Base-by-base conservation (phyloP, 2,797 vertebrate genomes). In the Pelochelys cantorii region DNA sequence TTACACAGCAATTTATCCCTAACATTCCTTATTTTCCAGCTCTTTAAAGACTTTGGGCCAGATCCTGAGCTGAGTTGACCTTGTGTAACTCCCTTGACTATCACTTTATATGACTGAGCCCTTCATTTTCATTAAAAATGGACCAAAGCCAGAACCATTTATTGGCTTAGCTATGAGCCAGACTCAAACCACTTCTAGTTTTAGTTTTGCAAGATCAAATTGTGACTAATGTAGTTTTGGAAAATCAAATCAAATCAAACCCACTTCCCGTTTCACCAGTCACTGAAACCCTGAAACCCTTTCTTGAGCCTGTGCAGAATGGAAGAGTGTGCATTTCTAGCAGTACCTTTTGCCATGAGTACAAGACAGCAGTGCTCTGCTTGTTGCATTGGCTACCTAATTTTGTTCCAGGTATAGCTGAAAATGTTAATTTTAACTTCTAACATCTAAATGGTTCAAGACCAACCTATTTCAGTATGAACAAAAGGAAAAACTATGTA, bases 221-320 rank as follows among this genome's bases (percentile, higher is more conserved):
- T 5, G 86, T 87, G 84, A 5, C 0, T 85, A 60, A 60, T 90
- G 81, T 59, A 25, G 14, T 54, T 1, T 83, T 83, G 90, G 23
- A 78, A 31, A 31, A 3, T 31, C 87, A 60, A 52, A 3, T 31
- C 87, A 60, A 52, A 5, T 34, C 7, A 71, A 59, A 18, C 1
- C 2, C 1, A 2, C 22, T 0, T 14, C 55, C 11, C 2, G 2
- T 22, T 5, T 90, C 68, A 15, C 57, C 1, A 25, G 42, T 37
- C 6, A 31, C 62, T 7, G 42, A 48, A 48, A 48, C 8, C 42
- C 42, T 81, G 60, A 90, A 82, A 75, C 84, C 42, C 77, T 11
- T 20, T 11, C 29, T 89, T 5, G 22, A 92, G 48, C 25, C 0
- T 5, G 2, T 17, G 1, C 59, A 90, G 12, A 75, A 48, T 83